Evolutionary conservation across 2,888 invertebrate genomes (phyloP).

Genomic region (Clanis bilineata): DNA sequence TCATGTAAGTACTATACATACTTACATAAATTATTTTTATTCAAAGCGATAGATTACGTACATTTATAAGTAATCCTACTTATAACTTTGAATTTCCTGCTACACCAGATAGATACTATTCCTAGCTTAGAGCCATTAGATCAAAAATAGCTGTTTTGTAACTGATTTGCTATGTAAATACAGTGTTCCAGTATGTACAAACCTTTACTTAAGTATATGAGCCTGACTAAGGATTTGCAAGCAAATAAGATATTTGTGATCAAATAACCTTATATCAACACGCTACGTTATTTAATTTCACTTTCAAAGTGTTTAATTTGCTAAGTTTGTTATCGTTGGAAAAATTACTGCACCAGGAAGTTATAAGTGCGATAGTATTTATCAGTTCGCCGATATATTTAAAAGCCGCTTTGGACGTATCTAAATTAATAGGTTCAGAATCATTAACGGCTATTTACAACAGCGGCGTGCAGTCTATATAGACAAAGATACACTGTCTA

Average conservation of each 20-base stretch:
- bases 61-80: too few species aligned
- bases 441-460: background rate
- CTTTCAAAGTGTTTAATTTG: slow-evolving; percentile 31
- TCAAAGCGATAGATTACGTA: too few species aligned
- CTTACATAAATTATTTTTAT: too few species aligned
- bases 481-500: too few species aligned
- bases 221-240: slow-evolving; percentile 24
- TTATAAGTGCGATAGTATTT: slow-evolving; percentile 3
- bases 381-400: slow-evolving; percentile 1
- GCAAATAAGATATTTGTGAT: slow-evolving; percentile 33
- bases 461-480: too few species aligned
- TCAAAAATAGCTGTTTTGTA: background rate
- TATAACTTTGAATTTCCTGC: background rate
- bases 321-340: slow-evolving; percentile 21
- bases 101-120: background rate
- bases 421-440: background rate
- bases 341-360: slow-evolving; percentile 15
- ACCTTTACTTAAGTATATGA: slow-evolving; percentile 1
- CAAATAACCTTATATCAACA: slow-evolving; percentile 26
- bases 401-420: background rate
- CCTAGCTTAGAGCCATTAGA: background rate
- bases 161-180: background rate
- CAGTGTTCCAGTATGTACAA: background rate
- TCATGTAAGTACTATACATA: too few species aligned
- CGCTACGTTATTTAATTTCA: slow-evolving; percentile 34